Base-by-base conservation (phyloP, 2,888 invertebrate species). In the Dichetophora obliterata region DNA sequence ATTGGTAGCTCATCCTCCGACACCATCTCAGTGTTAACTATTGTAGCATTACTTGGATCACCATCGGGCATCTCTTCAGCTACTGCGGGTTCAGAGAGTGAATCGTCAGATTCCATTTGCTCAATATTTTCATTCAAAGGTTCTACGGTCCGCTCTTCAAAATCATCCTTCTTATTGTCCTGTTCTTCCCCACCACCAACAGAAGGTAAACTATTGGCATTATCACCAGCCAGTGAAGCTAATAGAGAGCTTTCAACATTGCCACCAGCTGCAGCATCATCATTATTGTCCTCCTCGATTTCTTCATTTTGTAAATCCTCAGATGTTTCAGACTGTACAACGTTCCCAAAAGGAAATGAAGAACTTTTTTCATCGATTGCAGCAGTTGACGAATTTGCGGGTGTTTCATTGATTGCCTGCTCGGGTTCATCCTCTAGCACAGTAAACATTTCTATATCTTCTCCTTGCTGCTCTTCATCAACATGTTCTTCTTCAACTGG, bases 21-120 rank as follows among this genome's bases (percentile, higher is more conserved):
- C 59, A 96, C 95, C 75, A 94, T 94, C 90, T 96, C 96, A 0
- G 95, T 95, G 86, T 95, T 95, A 69, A 94, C 94, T 82, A 94
- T 94, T 19, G 86, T 88, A 8, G 87, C 87, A 82, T 87, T 84
- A 76, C 88, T 88, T 2, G 82, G 82, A 70, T 88, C 87, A 19
- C 82, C 82, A 31, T 84, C 86, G 48, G 86, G 84, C 16, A 86
- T 68, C 31, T 87, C 86, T 78, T 87, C 88, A 0, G 85, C 85
- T 43, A 89, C 85, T 5, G 86, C 88, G 52, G 86, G 87, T 34
- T 88, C 85, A 0, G 89, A 89, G 2, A 84, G 80, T 2, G 88
- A 87, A 69, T 88, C 88, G 3, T 85, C 86, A 4, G 85, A 86
- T 24, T 86, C 86, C 68, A 81, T 81, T 77, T 86, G 86, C 24